Conservation (phyloP, 2,113 vertebrate genomes). For the Columba janthina region DNA sequence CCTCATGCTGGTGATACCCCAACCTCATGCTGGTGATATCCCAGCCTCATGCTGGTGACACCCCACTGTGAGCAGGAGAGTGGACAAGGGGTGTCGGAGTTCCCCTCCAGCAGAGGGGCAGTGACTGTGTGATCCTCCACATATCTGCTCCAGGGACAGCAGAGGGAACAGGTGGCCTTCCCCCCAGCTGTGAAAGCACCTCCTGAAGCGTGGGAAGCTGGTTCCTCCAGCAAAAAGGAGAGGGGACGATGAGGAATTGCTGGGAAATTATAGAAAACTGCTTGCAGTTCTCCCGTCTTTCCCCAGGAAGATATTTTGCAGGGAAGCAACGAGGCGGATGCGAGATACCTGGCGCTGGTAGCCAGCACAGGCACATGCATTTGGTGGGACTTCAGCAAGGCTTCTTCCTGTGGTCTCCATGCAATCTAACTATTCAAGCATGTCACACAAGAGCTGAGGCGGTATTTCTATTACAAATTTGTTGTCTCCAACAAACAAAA, state of each 20-base stretch:
- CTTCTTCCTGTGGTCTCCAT: neutral
- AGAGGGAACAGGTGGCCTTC: neutral
- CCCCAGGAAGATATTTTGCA: neutral
- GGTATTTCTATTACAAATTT: neutral
- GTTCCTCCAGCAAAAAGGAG: neutral
- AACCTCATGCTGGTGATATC: no score
- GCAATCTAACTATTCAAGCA: accelerated
- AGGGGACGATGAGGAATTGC: neutral
- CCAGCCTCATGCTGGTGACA: neutral
- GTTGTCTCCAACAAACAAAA: neutral
- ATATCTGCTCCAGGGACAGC: accelerated
- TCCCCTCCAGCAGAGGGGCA: neutral
- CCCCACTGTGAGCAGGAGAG: neutral
- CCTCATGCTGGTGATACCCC: no score
- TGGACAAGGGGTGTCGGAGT: neutral
- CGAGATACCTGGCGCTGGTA: accelerated
- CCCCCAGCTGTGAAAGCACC: neutral
- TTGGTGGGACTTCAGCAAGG: accelerated
- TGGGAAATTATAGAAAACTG: neutral
- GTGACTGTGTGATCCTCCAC: neutral
- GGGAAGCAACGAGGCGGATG: neutral
- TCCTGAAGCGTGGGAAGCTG: neutral
- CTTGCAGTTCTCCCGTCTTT: no score
- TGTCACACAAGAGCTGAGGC: neutral
- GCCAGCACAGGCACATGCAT: neutral